Conservation (phyloP, 2,888 invertebrate genomes). For the Pocota personata region DNA sequence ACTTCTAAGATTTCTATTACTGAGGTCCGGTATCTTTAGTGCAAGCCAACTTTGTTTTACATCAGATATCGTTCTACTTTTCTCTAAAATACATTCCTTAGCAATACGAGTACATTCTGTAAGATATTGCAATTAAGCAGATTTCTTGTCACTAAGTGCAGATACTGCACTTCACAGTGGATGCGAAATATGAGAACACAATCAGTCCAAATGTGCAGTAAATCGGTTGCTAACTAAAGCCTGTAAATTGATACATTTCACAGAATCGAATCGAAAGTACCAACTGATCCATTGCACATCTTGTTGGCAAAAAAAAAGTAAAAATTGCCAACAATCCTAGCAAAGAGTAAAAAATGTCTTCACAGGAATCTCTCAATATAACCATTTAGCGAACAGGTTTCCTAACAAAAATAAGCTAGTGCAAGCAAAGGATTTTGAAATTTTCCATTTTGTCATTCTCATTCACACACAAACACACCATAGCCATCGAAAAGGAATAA, state of each 20-base stretch:
- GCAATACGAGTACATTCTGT: too few species aligned
- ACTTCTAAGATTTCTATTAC: too few species aligned
- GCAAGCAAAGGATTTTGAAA: slow-evolving; percentile 32
- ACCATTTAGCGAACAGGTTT: slow-evolving; percentile 46
- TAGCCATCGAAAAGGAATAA: not conserved
- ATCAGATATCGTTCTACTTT: too few species aligned
- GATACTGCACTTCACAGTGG: not conserved
- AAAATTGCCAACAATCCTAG: slow-evolving; percentile 34
- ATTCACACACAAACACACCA: not conserved
- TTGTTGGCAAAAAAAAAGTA: not conserved
- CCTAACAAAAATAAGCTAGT: not conserved
- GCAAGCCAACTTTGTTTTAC: too few species aligned
- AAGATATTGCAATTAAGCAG: too few species aligned
- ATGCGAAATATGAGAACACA: slow-evolving; percentile 26
- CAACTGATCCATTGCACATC: not conserved
- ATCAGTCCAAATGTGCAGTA: slow-evolving; percentile 44
- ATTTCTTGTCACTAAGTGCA: not conserved
- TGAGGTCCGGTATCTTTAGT: too few species aligned
- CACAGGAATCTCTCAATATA: slow-evolving; percentile 19
- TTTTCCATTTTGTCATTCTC: slow-evolving; percentile 63
- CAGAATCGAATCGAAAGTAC: slow-evolving; percentile 14
- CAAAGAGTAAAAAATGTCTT: slow-evolving; percentile 3
- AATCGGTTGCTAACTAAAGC: slow-evolving; percentile 24
- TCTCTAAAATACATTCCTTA: too few species aligned
- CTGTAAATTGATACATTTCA: slow-evolving; percentile 53